phyloP scores from a whole-genome alignment of 2,888 invertebrate genomes.

The Unio delphinus region DNA sequence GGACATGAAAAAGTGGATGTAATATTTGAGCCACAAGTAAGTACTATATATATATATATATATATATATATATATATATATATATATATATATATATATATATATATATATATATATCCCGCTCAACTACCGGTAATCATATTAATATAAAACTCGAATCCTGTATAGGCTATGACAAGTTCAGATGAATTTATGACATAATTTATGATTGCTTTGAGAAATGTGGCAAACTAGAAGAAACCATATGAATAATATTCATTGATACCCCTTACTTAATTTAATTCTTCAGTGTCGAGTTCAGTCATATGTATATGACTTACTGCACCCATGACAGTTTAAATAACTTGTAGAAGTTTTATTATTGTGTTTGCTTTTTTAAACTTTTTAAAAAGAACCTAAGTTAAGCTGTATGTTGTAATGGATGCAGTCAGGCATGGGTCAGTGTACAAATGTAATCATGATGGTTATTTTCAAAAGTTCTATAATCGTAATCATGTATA shows the following conservation, averaged over 20 bases:
- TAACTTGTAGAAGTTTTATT: not conserved
- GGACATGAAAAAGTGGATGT: conserved; percentile 69
- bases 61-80: conserved; percentile 1
- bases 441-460: too few relatives aligned
- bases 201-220: too few relatives aligned
- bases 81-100: conserved; percentile 1
- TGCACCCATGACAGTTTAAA: not conserved
- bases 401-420: not conserved
- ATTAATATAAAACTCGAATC: too few relatives aligned
- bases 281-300: not conserved
- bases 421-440: too few relatives aligned
- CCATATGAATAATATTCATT: too few relatives aligned
- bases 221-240: too few relatives aligned
- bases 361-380: not conserved
- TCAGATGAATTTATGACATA: too few relatives aligned
- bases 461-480: too few relatives aligned
- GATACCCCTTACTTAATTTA: too few relatives aligned
- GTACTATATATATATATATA: conserved; percentile 3
- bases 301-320: not conserved
- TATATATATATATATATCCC: not conserved
- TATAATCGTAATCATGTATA: too few relatives aligned
- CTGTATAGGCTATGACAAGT: too few relatives aligned
- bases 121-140: not conserved
- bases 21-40: conserved; percentile 67
- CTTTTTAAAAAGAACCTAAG: not conserved